Evolutionary conservation across 37 sponge, comb jelly and placozoan species (phyloP), one percentile per base, ranked within the genome.

Genomic region (Oscarella lobularis): DNA sequence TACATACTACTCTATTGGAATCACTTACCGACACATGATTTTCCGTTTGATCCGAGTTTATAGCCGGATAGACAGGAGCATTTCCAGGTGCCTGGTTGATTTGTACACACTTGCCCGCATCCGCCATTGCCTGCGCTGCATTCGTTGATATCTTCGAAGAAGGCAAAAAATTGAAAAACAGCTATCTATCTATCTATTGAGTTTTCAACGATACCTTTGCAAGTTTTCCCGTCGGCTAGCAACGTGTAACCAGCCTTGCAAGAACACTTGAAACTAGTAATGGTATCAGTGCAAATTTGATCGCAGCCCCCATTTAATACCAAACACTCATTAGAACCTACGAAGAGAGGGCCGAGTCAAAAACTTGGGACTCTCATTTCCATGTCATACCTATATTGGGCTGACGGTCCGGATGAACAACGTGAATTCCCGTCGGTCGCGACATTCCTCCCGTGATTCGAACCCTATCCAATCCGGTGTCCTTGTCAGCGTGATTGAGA

Each of bases 271-370:
- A 27, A 48, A 27, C 14, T 48, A 27, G 60, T 20, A 48, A 35
- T 29, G 3, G 79, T 69, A 27, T 84, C 67, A 31, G 67, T 40
- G 36, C 89, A 88, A 66, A n/a, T 31, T 41, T 85, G 85, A 37
- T 81, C 80, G 78, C 89, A 88, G 3, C 83, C 83, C n/a, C 83
- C 83, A 76, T 87, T 83, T 36, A 55, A 41, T 14, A n/a, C 9
- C 1, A 41, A 34, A 76, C 87, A 87, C 1, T 38, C 60, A 48
- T 48, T 48, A 48, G 60, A 48, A 9, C 60, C 60, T 48, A 48
- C 60, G 20, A n/a, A n/a, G n/a, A n/a, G n/a, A n/a, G n/a, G n/a
- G n/a, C n/a, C n/a, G n/a, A n/a, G n/a, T n/a, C n/a, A n/a, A n/a
- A n/a, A n/a, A n/a, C n/a, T n/a, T n/a, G n/a, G n/a, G n/a, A n/a